Percentiles rank a stretch among this genome's conserved stretches.
phyloP scores from a whole-genome alignment of 2,797 vertebrate species.

The Chiroxiphia lanceolata region DNA sequence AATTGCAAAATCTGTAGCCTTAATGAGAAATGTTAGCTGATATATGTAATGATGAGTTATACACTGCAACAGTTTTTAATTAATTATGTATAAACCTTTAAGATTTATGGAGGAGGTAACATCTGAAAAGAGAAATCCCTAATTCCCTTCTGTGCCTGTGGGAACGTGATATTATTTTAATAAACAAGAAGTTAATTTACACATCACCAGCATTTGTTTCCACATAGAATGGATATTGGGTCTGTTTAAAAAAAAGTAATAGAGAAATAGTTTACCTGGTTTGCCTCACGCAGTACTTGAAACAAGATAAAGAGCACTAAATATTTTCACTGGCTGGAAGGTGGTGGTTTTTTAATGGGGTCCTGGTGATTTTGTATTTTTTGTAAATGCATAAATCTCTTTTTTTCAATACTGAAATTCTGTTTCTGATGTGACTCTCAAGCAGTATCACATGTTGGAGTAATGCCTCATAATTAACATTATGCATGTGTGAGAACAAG shows the following conservation, averaged over 20 bases:
- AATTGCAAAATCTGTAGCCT: background rate
- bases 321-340: background rate
- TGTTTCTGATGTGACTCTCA: background rate
- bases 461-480: background rate
- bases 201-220: background rate
- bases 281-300: background rate
- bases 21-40: conserved; percentile 7
- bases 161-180: conserved; percentile 25
- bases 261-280: background rate
- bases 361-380: background rate
- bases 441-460: background rate
- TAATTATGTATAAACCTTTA: conserved; percentile 25
- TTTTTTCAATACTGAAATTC: background rate
- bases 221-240: background rate
- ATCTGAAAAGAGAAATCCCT: conserved; percentile 8
- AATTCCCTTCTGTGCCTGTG: background rate
- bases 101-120: conserved; percentile 17
- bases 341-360: background rate
- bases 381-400: background rate
- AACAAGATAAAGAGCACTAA: background rate
- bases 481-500: background rate
- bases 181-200: conserved; percentile 36
- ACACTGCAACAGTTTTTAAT: conserved; percentile 10
- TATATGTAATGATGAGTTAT: conserved; percentile 3
- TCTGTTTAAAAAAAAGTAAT: background rate